Evolutionary conservation across 2,113 vertebrate species (phyloP).

Genomic region (Neolamprologus sp.): DNA sequence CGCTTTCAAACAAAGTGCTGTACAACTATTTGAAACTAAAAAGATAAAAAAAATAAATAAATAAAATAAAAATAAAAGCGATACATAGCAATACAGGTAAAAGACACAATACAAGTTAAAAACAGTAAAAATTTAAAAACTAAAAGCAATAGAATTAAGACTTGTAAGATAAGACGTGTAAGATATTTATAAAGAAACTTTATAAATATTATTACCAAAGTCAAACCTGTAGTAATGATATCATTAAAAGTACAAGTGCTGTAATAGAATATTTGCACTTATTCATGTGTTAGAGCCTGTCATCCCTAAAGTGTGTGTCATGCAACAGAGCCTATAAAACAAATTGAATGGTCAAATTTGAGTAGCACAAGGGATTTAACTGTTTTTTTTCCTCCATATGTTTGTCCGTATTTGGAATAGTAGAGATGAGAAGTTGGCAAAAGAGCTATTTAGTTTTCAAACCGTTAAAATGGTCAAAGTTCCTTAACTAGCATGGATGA

Average conservation of each 20-base stretch:
- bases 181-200: not conserved
- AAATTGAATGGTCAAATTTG: not conserved
- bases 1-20: too few relatives aligned
- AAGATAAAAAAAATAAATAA: too few relatives aligned
- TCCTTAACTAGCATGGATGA: not conserved
- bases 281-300: not conserved
- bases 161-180: too few relatives aligned
- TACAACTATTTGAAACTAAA: too few relatives aligned
- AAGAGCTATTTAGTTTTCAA: not conserved
- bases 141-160: too few relatives aligned
- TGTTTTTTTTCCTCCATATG: not conserved
- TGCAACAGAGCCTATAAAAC: not conserved
- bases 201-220: not conserved
- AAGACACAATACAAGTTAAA: too few relatives aligned
- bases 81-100: too few relatives aligned
- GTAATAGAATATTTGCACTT: not conserved
- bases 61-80: too few relatives aligned
- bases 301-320: not conserved
- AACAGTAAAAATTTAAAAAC: too few relatives aligned
- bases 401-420: not conserved
- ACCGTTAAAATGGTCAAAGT: not conserved
- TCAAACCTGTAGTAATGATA: not conserved
- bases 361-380: not conserved
- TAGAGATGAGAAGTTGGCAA: not conserved
- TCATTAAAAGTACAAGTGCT: not conserved